These are phyloP conservation scores for Autographa gamma DNA, from an alignment of 2,888 invertebrate species.

Conservation along the genomic window DNA sequence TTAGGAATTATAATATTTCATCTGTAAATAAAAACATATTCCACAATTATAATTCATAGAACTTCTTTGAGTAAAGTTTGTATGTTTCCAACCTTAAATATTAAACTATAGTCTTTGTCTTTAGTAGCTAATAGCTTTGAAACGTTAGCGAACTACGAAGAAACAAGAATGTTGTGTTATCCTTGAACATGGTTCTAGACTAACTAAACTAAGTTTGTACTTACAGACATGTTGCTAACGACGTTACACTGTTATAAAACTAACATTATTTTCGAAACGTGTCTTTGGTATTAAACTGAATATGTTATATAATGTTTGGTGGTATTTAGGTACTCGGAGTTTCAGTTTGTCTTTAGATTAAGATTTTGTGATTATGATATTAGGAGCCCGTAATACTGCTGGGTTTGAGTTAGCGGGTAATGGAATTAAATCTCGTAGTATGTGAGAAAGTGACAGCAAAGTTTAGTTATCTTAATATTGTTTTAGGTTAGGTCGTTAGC, in stretches of 20 bases:
- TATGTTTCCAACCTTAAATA: neutral
- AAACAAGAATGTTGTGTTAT: conserved; percentile 27
- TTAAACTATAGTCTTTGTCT: neutral
- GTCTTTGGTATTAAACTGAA: neutral
- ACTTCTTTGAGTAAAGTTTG: neutral
- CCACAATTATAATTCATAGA: neutral
- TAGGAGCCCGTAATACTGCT: neutral
- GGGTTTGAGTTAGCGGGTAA: neutral
- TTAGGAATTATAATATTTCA: no score
- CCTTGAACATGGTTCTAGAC: conserved; percentile 27
- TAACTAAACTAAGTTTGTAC: conserved; percentile 25
- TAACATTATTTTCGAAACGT: neutral
- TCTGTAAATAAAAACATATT: neutral
- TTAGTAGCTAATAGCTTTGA: conserved; percentile 23
- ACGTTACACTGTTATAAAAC: neutral
- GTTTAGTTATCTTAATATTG: neutral
- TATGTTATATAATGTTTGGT: neutral
- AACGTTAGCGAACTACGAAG: conserved; percentile 21
- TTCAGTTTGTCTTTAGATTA: neutral
- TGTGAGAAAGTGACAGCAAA: neutral
- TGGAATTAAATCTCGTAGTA: neutral
- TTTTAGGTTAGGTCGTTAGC: neutral
- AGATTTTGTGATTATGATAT: neutral
- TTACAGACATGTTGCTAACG: conserved; percentile 1
- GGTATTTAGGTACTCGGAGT: neutral